Evolutionary conservation across 2,888 invertebrate genomes (phyloP).

Genomic region (Hirtodrosophila trivittata): DNA sequence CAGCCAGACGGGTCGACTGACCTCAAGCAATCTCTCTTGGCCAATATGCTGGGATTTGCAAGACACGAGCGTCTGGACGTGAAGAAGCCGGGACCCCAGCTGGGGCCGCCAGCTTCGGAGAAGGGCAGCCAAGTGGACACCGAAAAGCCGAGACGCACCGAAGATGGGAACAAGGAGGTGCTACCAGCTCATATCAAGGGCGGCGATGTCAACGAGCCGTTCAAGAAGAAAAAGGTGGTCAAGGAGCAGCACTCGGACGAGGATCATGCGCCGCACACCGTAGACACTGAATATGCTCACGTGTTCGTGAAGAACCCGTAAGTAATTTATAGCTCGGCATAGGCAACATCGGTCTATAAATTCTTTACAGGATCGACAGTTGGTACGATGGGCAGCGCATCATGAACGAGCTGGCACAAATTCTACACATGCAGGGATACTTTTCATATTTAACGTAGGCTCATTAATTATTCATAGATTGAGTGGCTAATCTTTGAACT

Average conservation of each 20-base stretch:
- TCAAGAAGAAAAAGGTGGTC: conserved; percentile 81
- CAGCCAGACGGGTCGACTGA: conserved; percentile 53
- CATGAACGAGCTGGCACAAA: conserved; percentile 88
- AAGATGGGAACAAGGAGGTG: conserved; percentile 79
- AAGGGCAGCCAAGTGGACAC: conserved; percentile 59
- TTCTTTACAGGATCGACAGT: conserved; percentile 84
- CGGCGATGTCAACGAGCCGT: conserved; percentile 73
- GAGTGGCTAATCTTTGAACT: background rate
- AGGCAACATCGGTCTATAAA: too few relatives aligned
- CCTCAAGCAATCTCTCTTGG: conserved; percentile 81
- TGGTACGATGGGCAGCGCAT: conserved; percentile 91
- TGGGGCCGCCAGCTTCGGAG: conserved; percentile 80
- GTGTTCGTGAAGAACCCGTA: conserved; percentile 90
- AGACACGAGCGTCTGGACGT: conserved; percentile 95
- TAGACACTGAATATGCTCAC: conserved; percentile 91
- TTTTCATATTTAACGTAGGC: conserved; percentile 83
- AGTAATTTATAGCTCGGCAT: conserved; percentile 67
- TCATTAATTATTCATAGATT: background rate
- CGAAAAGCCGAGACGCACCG: conserved; percentile 44
- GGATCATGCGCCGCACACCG: conserved; percentile 86
- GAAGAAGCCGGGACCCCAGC: conserved; percentile 96
- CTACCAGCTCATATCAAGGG: conserved; percentile 82
- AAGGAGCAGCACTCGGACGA: conserved; percentile 83
- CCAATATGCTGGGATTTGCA: conserved; percentile 91
- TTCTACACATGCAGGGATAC: conserved; percentile 86